Percentiles rank a stretch among this genome's conserved stretches.
These are phyloP conservation scores for Archips crataeganus DNA, from an alignment of 2,888 invertebrate genomes.

Conservation along the genomic window DNA sequence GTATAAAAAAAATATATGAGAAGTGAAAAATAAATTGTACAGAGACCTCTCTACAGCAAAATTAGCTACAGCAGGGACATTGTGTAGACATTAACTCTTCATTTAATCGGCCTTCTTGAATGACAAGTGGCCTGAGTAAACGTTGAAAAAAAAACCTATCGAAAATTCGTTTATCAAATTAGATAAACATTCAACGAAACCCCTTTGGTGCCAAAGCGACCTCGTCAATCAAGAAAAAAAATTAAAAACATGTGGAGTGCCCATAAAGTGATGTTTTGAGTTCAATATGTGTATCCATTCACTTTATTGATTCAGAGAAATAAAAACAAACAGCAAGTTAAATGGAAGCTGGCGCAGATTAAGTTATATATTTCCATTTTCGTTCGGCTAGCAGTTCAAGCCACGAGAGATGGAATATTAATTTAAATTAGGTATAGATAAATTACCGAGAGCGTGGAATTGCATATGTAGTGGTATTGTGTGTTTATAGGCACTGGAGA, in stretches of 20 bases:
- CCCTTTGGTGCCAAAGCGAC: conserved; percentile 11
- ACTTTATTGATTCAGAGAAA: conserved; percentile 46
- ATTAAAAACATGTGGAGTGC: neutral
- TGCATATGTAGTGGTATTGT: too few species aligned
- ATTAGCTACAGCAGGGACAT: too few species aligned
- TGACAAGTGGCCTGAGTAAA: too few species aligned
- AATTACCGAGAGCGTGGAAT: too few species aligned
- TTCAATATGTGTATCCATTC: conserved; percentile 37
- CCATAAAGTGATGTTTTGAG: conserved; percentile 27
- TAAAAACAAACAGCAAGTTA: conserved; percentile 59
- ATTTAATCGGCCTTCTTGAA: too few species aligned
- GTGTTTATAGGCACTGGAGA: too few species aligned
- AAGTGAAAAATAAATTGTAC: too few species aligned
- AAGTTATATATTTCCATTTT: conserved; percentile 62
- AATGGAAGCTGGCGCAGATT: conserved; percentile 69
- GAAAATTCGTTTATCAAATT: conserved; percentile 9
- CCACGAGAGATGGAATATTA: neutral
- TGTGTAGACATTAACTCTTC: too few species aligned
- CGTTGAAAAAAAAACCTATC: too few species aligned
- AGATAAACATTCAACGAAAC: conserved; percentile 14
- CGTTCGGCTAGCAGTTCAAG: conserved; percentile 44
- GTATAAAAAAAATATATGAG: too few species aligned
- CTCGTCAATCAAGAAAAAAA: conserved; percentile 20
- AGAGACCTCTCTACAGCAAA: too few species aligned
- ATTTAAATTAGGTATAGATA: too few species aligned